Evolutionary conservation across 2,113 vertebrate genomes (phyloP).

Genomic region (Xiphorhynchus elegans): DNA sequence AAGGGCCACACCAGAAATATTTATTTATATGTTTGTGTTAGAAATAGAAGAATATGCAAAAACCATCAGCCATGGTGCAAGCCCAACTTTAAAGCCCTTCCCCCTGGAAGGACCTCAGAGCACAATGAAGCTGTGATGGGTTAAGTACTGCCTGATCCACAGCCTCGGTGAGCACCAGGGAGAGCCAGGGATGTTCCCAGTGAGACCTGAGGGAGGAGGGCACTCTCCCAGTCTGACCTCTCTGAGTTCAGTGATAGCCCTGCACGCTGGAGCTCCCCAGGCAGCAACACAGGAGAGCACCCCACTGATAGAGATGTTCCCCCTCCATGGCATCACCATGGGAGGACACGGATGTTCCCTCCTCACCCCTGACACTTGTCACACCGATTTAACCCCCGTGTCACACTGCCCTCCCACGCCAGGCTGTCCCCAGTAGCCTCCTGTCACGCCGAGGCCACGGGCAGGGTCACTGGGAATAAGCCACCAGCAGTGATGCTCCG

Average conservation of each 20-base stretch:
- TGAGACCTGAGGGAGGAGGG: neutral
- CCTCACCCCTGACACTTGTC: neutral
- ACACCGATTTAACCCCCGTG: fast-evolving
- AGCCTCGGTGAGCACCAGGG: neutral
- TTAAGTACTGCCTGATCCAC: neutral
- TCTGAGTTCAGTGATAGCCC: neutral
- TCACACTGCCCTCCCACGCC: neutral
- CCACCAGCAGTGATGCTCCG: fast-evolving
- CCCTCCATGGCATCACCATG: neutral
- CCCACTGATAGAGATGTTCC: neutral
- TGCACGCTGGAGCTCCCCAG: neutral
- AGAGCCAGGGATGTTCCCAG: neutral
- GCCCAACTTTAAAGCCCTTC: neutral
- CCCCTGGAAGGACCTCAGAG: neutral
- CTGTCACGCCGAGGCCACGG: fast-evolving
- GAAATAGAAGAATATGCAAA: neutral
- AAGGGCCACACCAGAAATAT: neutral
- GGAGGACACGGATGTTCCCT: fast-evolving
- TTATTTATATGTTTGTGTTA: too few relatives aligned
- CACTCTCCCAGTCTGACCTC: neutral
- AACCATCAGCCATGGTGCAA: neutral
- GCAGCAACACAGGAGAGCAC: fast-evolving
- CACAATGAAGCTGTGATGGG: fast-evolving
- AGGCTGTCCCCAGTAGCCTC: neutral
- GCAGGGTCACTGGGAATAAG: fast-evolving